A percentile compares a stretch with the other conserved stretches of the same genome.
phyloP scores from a whole-genome alignment of 1,140 invertebrate species.

The Apis florea region DNA sequence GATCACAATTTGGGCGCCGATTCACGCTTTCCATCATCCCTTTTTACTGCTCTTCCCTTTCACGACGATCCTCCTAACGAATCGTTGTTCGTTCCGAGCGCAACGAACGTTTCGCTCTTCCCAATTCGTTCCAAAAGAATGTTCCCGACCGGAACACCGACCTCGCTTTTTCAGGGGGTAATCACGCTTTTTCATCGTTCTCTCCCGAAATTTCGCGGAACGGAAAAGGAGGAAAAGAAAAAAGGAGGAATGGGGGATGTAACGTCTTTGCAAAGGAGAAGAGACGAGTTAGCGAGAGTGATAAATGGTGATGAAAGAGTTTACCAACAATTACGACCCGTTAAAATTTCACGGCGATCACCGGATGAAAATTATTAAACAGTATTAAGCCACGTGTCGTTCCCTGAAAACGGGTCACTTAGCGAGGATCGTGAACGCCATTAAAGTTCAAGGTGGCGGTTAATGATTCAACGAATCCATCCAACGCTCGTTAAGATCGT shows the following conservation, averaged over 20 bases:
- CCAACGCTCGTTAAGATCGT: too few relatives aligned
- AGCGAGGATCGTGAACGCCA: not conserved
- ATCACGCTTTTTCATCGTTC: not conserved
- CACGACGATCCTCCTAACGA: not conserved
- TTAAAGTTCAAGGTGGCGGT: slow-evolving; percentile 14
- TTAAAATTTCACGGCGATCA: not conserved
- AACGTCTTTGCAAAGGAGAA: not conserved
- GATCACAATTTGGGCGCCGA: not conserved
- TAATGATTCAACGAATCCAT: not conserved
- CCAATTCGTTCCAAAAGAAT: not conserved
- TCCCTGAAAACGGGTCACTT: not conserved
- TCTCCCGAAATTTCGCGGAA: not conserved
- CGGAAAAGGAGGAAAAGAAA: too few relatives aligned
- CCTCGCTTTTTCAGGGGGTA: not conserved
- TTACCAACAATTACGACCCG: slow-evolving; percentile 2
- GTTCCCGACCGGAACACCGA: not conserved
- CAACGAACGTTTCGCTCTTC: not conserved
- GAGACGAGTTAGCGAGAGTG: not conserved
- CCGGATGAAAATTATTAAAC: not conserved
- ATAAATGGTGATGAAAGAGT: slow-evolving; percentile 13
- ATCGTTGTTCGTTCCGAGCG: too few relatives aligned
- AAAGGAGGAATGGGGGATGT: too few relatives aligned
- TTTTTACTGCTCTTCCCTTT: too few relatives aligned
- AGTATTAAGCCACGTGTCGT: not conserved
- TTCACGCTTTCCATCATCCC: not conserved